A percentile compares a stretch with the other conserved stretches of the same genome.
These are phyloP conservation scores for Epinephelus moara DNA, from an alignment of 2,113 vertebrate genomes.

Conservation along the genomic window DNA sequence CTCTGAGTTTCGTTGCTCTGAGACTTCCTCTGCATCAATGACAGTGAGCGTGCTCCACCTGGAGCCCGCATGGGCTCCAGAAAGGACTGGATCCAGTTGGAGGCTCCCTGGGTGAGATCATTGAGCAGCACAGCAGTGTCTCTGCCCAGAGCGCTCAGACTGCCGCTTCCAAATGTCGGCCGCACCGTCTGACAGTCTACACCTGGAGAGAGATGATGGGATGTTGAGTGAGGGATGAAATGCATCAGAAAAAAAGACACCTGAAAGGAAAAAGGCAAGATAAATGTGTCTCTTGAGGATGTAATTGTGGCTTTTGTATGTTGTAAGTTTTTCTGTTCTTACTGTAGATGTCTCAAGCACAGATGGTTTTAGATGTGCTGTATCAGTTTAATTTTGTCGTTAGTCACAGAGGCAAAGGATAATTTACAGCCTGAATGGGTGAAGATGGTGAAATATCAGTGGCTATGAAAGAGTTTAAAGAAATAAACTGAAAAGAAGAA, in stretches of 20 bases:
- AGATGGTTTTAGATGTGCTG: neutral
- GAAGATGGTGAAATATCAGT: neutral
- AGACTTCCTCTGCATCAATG: neutral
- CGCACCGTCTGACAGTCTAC: constrained; percentile 67
- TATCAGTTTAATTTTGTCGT: neutral
- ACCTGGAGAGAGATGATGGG: constrained; percentile 71
- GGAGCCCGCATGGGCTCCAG: constrained; percentile 71
- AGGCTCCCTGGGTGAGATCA: constrained; percentile 86
- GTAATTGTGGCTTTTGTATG: neutral
- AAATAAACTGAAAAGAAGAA: neutral
- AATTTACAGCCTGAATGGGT: neutral
- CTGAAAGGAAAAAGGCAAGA: neutral
- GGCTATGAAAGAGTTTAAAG: neutral
- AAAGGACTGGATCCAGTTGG: constrained; percentile 89
- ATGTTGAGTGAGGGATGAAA: no score
- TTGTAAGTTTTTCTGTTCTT: neutral
- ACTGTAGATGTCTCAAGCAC: neutral
- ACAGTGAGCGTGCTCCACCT: neutral
- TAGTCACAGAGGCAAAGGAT: neutral
- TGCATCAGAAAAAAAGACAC: neutral
- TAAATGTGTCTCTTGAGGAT: neutral
- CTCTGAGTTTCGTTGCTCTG: neutral
- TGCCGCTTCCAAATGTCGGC: constrained; percentile 54
- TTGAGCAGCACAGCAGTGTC: constrained; percentile 86
- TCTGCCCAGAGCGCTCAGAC: constrained; percentile 82